These are phyloP conservation scores for Rhopalosiphum nymphaeae DNA, from an alignment of 2,888 invertebrate genomes.

Conservation along the genomic window DNA sequence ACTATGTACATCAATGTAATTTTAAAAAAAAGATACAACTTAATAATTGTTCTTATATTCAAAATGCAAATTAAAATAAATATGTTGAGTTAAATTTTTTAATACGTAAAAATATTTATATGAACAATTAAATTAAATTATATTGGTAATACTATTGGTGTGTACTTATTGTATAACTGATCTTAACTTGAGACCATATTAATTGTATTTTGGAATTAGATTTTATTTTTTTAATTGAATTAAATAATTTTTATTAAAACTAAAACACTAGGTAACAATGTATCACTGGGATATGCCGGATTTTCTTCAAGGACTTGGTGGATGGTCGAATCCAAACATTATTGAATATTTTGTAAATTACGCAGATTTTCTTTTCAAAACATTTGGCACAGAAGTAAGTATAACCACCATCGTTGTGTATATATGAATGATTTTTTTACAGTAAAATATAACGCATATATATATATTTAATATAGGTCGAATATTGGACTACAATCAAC, in stretches of 20 bases:
- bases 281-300: constrained; percentile 77
- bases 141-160: no score
- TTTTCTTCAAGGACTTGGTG: constrained; percentile 73
- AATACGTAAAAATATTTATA: no score
- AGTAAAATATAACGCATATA: no score
- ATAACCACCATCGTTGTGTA: neutral
- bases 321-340: constrained; percentile 75
- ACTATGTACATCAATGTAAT: neutral
- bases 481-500: constrained; percentile 67
- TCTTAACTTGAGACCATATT: no score
- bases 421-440: neutral
- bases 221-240: neutral
- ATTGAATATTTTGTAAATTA: neutral
- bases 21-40: neutral
- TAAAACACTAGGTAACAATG: neutral
- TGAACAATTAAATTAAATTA: no score
- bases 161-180: no score
- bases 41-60: neutral
- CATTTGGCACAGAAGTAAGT: neutral
- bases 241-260: neutral
- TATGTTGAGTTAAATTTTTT: neutral
- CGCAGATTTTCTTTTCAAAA: neutral
- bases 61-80: neutral
- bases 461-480: neutral
- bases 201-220: neutral